Conservation (phyloP, 2,797 vertebrate genomes). For the Percopsis omiscomaycus region DNA sequence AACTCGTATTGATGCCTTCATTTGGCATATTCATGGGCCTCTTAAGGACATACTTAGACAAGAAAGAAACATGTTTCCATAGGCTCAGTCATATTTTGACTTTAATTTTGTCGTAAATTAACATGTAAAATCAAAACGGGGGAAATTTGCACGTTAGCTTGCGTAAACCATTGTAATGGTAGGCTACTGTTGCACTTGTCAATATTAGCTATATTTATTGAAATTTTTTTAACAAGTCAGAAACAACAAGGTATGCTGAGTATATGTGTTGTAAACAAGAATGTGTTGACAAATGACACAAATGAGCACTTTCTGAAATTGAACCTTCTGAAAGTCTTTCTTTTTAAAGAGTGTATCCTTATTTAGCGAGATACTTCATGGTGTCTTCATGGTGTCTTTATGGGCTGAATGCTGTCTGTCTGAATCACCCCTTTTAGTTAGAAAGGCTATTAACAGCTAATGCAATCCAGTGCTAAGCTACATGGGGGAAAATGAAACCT, state of each 20-base stretch:
- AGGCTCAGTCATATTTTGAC: no score
- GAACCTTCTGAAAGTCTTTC: slow-evolving; percentile 36
- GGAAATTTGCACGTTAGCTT: no score
- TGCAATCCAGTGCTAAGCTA: slow-evolving; percentile 65
- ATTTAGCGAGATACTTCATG: slow-evolving; percentile 53
- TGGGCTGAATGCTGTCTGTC: slow-evolving; percentile 47
- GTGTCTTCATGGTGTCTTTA: slow-evolving; percentile 41
- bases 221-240: no score
- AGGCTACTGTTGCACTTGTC: no score
- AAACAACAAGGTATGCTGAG: not conserved
- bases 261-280: slow-evolving; percentile 20
- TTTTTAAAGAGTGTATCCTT: slow-evolving; percentile 53
- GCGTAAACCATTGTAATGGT: no score
- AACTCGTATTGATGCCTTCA: slow-evolving; percentile 20
- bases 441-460: slow-evolving; percentile 70
- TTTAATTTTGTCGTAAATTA: not conserved
- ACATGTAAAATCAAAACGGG: no score
- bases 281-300: slow-evolving; percentile 25
- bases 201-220: no score
- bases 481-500: slow-evolving; percentile 63
- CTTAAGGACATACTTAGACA: not conserved
- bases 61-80: not conserved
- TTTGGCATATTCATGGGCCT: not conserved
- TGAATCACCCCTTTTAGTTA: slow-evolving; percentile 69
- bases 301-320: slow-evolving; percentile 15